These are phyloP conservation scores for Potamilus streckersoni DNA, from an alignment of 1,140 invertebrate genomes.

Conservation along the genomic window DNA sequence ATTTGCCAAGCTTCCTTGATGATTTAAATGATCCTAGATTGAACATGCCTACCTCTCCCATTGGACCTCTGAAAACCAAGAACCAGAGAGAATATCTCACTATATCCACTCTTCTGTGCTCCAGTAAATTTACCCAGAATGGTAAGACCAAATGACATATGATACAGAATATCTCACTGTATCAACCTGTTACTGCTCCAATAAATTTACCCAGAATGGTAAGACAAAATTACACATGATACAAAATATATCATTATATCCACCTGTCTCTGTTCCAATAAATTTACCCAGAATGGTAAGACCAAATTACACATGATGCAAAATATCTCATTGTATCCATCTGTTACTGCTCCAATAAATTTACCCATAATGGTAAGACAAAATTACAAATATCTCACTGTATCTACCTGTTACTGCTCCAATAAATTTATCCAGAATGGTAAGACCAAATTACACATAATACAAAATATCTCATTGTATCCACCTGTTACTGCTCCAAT, in stretches of 20 bases:
- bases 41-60: no score
- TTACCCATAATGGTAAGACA: slow-evolving; percentile 88
- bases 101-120: slow-evolving; percentile 87
- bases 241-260: no score
- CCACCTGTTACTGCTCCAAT: no score
- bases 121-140: slow-evolving; percentile 96
- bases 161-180: slow-evolving; percentile 81
- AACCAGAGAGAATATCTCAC: slow-evolving; percentile 77
- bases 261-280: no score
- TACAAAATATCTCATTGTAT: no score
- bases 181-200: slow-evolving; percentile 88
- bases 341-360: slow-evolving; percentile 77
- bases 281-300: no score
- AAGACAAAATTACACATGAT: slow-evolving; percentile 39
- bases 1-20: no score
- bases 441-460: slow-evolving; percentile 59
- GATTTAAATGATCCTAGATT: no score
- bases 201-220: slow-evolving; percentile 95
- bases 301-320: no score
- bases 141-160: slow-evolving; percentile 69
- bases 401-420: no score
- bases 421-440: slow-evolving; percentile 85
- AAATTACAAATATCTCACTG: neutral
- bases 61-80: no score
- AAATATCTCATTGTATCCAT: no score